Evolutionary conservation across 2,888 invertebrate species (phyloP), one percentile per base, ranked within the genome.

Genomic region (Marronus borbonicus): DNA sequence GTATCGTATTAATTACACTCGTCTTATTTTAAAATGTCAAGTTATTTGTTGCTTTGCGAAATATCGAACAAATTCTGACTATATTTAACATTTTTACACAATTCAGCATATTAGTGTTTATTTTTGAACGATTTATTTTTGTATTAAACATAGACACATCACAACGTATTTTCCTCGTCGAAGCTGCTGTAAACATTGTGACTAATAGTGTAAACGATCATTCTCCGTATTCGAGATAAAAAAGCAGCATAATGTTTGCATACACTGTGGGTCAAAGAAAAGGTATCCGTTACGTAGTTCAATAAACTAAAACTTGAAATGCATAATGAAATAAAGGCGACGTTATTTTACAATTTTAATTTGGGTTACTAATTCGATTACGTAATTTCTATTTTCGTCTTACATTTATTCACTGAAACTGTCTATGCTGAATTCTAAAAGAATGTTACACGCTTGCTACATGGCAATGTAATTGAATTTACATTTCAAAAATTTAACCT

Each of bases 41-140:
- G 20, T n/a, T 52, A 52, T 44, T 44, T 44, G 44, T 44, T 17
- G n/a, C n/a, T 52, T 52, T 52, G 5, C 17, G 20, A 58, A 58
- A 58, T 8, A 58, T 58, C 17, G n/a, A 58, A 58, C 55, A 17
- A 58, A 7, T 17, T 44, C 44, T 44, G 44, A 44, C 44, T 44
- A 44, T 44, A 44, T 44, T 17, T n/a, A 72, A 14, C 49, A 64
- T 55, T 64, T 77, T 77, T 72, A 72, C 64, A 70, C 62, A 70
- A 77, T 77, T 77, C 70, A 76, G 76, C 55, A 76, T 68, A 66
- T 66, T 76, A 76, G 66, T 28, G 68, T 66, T 76, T 68, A 68
- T 76, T 76, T 76, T 68, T 68, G 36, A 68, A 58, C 66, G 49
- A 76, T 68, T 68, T 76, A 76, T 76, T 76, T 76, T 68, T 49